Percentiles rank a stretch among this genome's conserved stretches.
Evolutionary conservation across 2,797 vertebrate genomes (phyloP).

Genomic region (Urosaurus nigricauda): DNA sequence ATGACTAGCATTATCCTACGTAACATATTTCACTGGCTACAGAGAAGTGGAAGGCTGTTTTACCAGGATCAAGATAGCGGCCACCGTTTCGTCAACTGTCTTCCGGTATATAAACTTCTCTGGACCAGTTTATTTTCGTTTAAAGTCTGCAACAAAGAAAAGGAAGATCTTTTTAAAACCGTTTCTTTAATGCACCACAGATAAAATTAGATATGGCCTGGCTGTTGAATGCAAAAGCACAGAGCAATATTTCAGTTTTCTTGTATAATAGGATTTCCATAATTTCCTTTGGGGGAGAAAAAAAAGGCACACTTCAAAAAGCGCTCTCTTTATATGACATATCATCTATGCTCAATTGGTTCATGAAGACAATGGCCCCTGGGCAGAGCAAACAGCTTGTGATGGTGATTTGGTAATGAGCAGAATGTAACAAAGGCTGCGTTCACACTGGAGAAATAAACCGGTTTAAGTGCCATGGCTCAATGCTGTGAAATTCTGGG

Average conservation of each 20-base stretch:
- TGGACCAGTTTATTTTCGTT: not conserved
- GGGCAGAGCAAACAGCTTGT: constrained; percentile 6
- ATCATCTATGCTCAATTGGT: not conserved
- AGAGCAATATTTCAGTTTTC: not conserved
- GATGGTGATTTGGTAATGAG: constrained; percentile 11
- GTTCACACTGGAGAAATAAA: too few relatives aligned
- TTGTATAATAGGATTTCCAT: constrained; percentile 25
- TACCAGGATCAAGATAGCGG: not conserved
- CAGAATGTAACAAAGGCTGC: constrained; percentile 11
- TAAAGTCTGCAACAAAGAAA: not conserved
- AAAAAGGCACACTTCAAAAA: constrained; percentile 19
- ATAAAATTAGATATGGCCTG: not conserved
- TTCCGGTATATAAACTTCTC: not conserved
- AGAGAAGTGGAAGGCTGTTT: not conserved
- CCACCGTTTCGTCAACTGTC: not conserved
- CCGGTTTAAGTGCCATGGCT: too few relatives aligned
- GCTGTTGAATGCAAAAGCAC: not conserved
- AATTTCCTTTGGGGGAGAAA: not conserved
- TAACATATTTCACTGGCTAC: not conserved
- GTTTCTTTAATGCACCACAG: not conserved
- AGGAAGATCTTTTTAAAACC: not conserved
- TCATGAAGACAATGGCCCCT: not conserved
- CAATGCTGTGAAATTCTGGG: too few relatives aligned
- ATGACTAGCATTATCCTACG: too few relatives aligned
- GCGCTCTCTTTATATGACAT: not conserved